Percentiles rank a stretch among this genome's conserved stretches.
Conservation (phyloP, 2,113 vertebrate genomes). For the Naja naja region DNA sequence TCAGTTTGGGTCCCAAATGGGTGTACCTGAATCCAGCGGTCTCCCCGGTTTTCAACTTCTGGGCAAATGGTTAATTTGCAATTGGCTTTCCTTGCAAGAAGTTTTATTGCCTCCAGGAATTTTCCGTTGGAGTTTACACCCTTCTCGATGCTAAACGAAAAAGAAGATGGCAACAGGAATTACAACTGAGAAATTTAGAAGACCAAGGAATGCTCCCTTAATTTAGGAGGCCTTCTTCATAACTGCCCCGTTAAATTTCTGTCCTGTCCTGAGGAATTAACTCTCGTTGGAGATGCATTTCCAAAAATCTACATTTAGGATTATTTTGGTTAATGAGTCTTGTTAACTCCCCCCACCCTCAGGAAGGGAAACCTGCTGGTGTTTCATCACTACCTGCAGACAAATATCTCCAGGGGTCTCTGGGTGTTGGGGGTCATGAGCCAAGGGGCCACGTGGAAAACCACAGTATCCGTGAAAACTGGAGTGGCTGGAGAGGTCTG, state of each 20-base stretch:
- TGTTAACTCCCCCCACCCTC: not conserved
- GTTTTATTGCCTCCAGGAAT: constrained; percentile 77
- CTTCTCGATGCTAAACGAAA: constrained; percentile 63
- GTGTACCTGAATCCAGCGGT: constrained; percentile 94
- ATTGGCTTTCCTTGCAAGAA: constrained; percentile 63
- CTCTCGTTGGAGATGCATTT: not conserved
- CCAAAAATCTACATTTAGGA: not conserved
- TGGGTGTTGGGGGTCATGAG: constrained; percentile 96
- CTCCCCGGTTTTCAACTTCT: constrained; percentile 70
- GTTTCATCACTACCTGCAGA: constrained; percentile 74
- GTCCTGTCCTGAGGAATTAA: not conserved
- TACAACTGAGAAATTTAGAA: rapidly evolving
- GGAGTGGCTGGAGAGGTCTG: constrained; percentile 75
- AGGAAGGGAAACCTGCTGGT: not conserved
- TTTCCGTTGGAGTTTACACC: constrained; percentile 58
- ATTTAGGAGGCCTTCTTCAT: not conserved
- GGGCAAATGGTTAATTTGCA: constrained; percentile 77
- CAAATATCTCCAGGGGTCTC: constrained; percentile 81
- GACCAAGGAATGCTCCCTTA: rapidly evolving
- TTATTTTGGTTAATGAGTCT: not conserved
- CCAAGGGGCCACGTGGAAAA: constrained; percentile 88
- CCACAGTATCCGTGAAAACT: constrained; percentile 84
- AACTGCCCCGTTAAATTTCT: not conserved
- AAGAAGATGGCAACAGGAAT: rapidly evolving
- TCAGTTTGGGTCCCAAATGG: not conserved